phyloP scores from a whole-genome alignment of 2,888 invertebrate species.

The Mesorhabditis belari region DNA sequence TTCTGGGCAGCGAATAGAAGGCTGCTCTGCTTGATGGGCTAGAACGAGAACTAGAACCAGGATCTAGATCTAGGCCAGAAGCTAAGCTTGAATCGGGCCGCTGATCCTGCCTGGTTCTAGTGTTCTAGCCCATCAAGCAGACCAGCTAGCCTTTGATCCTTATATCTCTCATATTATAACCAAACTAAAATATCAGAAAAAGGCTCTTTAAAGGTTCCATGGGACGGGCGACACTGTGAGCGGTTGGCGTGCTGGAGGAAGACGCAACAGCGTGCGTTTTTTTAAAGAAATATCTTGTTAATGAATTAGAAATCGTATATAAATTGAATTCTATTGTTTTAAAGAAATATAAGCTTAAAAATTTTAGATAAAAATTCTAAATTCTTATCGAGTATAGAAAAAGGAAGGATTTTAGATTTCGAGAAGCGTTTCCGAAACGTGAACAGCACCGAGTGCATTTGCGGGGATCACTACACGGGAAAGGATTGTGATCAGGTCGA shows the following conservation, averaged over 20 bases:
- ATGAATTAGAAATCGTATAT: not conserved
- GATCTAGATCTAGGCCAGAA: too few species aligned
- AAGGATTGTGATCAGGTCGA: slow-evolving; percentile 35
- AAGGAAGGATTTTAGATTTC: slow-evolving; percentile 1
- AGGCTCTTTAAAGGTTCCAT: slow-evolving; percentile 34
- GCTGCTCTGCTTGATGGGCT: too few species aligned
- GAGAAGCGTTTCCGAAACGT: slow-evolving; percentile 22
- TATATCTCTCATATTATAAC: too few species aligned
- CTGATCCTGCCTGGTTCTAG: too few species aligned
- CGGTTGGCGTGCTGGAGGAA: slow-evolving; percentile 49
- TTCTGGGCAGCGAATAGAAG: too few species aligned
- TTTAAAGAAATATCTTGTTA: not conserved
- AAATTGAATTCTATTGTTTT: not conserved
- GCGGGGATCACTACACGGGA: slow-evolving; percentile 39
- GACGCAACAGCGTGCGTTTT: slow-evolving; percentile 23
- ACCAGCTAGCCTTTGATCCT: too few species aligned
- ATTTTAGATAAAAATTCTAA: not conserved
- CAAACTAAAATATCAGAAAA: too few species aligned
- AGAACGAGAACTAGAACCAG: too few species aligned
- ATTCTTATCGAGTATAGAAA: not conserved
- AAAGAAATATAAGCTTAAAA: not conserved
- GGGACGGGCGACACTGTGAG: slow-evolving; percentile 48
- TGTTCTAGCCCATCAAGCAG: too few species aligned
- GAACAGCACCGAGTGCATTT: slow-evolving; percentile 33
- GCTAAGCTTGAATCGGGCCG: too few species aligned